phyloP scores from a whole-genome alignment of 1,140 invertebrate species.

The Ostrea denselamellosa region DNA sequence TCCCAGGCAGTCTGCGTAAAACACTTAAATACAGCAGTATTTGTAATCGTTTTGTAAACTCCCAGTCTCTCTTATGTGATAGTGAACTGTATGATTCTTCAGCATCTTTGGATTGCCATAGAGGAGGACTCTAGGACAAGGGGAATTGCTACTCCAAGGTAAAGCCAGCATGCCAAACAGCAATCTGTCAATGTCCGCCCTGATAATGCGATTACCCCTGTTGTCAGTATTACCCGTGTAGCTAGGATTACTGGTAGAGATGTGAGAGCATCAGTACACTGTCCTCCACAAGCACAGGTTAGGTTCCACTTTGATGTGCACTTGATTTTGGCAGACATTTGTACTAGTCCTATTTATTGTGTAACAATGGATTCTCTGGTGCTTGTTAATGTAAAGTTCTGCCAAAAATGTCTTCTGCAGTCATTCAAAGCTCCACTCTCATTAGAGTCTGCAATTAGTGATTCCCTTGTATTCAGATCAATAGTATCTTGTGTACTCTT shows the following conservation, averaged over 20 bases:
- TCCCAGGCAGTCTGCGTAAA: not conserved
- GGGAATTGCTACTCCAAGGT: not conserved
- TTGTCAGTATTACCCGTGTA: no score
- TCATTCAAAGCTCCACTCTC: not conserved
- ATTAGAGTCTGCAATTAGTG: not conserved
- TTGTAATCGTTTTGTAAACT: slow-evolving; percentile 15
- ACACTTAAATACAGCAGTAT: not conserved
- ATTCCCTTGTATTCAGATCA: slow-evolving; percentile 8
- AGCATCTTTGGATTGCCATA: not conserved
- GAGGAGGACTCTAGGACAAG: not conserved
- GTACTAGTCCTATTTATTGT: not conserved
- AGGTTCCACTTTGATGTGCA: not conserved
- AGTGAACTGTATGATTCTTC: not conserved
- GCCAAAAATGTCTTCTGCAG: slow-evolving; percentile 2
- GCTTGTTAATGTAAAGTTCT: not conserved
- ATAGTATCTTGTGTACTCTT: not conserved
- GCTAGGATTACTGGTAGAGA: not conserved
- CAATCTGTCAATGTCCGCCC: slow-evolving; percentile 7
- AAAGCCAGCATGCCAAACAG: not conserved
- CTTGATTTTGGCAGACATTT: not conserved
- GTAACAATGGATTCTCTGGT: slow-evolving; percentile 1
- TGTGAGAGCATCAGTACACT: not conserved
- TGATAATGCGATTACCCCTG: not conserved
- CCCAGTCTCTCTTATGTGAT: not conserved
- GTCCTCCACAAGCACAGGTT: not conserved